Base-by-base conservation (phyloP, 2,113 vertebrate species). In the Orcinus orca region DNA sequence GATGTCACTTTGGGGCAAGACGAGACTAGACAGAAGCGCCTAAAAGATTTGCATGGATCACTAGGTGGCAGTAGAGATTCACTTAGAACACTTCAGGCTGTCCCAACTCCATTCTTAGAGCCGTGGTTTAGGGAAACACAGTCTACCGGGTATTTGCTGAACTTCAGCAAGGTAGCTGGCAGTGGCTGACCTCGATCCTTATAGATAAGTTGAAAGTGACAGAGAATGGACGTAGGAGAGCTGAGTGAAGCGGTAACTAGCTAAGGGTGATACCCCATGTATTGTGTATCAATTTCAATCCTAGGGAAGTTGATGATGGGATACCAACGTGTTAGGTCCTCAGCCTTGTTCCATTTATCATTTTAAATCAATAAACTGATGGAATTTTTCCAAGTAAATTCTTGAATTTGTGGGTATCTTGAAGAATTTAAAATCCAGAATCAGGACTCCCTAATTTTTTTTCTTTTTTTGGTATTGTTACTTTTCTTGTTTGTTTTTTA, bases 31-130 rank as follows among this genome's bases (percentile, higher is more conserved):
- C 33, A 70, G 41, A 73, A 62, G n/a, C 29, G 31, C 58, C 14
- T 87, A 67, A 53, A 36, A 90, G 41, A 63, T 58, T 70, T 68
- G 25, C 63, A 87, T 15, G 21, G 67, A 47, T 63, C 97, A 95
- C 88, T 94, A 91, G 97, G 65, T 97, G 97, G 96, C 93, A 85
- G 96, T 62, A 98, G 81, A 97, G 70, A 84, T 31, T 58, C 94
- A 85, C 71, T 70, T 21, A 88, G 53, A 65, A 63, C 71, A 33
- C 44, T 93, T 85, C 4, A 17, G 63, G 7, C 9, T 50, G 36
- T 2, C 23, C 47, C 25, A 55, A 23, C 41, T 26, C 71, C 47
- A 41, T 63, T 62, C 26, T 63, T 33, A 47, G 87, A n/a, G 29
- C 3, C 41, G 23, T 23, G n/a, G 21, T 41, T 95, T 41, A 84